These are phyloP conservation scores for Cossypha heuglini DNA, from an alignment of 2,797 vertebrate genomes.

Conservation along the genomic window DNA sequence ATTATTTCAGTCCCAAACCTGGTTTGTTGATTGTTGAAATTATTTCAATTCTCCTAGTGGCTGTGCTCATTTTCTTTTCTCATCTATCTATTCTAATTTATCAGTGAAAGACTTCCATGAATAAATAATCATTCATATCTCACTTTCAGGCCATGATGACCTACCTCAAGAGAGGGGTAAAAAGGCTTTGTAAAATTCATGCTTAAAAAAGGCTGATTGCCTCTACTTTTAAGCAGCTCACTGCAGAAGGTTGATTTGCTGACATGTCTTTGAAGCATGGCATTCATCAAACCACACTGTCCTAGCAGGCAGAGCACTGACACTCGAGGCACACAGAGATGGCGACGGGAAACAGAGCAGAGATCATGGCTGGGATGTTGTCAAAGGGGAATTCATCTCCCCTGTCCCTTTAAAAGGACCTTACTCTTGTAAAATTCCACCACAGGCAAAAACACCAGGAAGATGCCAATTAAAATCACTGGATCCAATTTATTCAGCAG, in stretches of 20 bases:
- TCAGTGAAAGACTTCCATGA: not conserved
- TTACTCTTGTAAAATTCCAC: not conserved
- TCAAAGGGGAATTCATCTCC: not conserved
- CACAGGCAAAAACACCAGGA: not conserved
- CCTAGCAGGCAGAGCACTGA: not conserved
- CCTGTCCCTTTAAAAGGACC: not conserved
- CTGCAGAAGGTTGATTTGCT: not conserved
- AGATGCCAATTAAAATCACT: conserved; percentile 28
- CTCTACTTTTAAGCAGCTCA: not conserved
- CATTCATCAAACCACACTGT: not conserved
- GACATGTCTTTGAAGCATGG: not conserved
- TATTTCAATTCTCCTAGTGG: not conserved
- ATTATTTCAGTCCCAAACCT: not conserved
- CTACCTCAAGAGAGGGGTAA: not conserved
- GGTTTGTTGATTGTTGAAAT: not conserved
- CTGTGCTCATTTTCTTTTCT: not conserved
- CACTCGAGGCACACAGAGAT: not conserved
- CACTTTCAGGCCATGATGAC: not conserved
- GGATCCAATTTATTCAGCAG: conserved; percentile 27
- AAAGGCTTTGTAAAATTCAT: not conserved
- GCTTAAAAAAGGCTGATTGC: not conserved
- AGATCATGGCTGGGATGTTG: fast-evolving
- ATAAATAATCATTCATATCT: not conserved
- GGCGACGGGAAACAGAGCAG: not conserved
- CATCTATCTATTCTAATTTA: not conserved